These are phyloP conservation scores for Carcinoscorpius rotundicauda DNA, from an alignment of 1,140 invertebrate genomes.

Conservation along the genomic window DNA sequence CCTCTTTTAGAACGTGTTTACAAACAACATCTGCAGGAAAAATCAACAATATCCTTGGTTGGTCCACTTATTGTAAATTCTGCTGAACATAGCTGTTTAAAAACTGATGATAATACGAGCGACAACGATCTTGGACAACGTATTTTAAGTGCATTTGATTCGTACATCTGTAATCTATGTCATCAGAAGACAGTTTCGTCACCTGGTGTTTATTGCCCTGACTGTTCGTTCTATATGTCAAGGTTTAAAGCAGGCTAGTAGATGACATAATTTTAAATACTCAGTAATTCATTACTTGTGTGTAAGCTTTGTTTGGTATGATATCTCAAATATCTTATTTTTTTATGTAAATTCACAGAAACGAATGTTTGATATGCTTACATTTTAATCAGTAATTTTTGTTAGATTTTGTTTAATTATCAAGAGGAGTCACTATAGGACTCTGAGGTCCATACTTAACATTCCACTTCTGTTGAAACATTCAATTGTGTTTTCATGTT, in stretches of 20 bases:
- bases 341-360: too few relatives aligned
- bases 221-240: slow-evolving; percentile 85
- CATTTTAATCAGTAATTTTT: too few relatives aligned
- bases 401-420: too few relatives aligned
- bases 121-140: slow-evolving; percentile 26
- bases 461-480: too few relatives aligned
- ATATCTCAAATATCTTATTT: too few relatives aligned
- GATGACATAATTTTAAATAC: too few relatives aligned
- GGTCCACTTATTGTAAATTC: slow-evolving; percentile 2
- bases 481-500: too few relatives aligned
- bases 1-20: slow-evolving; percentile 70
- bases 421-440: too few relatives aligned
- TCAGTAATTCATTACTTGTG: too few relatives aligned
- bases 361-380: too few relatives aligned
- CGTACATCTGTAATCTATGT: slow-evolving; percentile 59
- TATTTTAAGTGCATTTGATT: neutral
- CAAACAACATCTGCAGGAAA: slow-evolving; percentile 49
- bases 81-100: slow-evolving; percentile 2
- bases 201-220: slow-evolving; percentile 64
- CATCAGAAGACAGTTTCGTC: slow-evolving; percentile 61
- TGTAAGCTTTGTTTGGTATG: too few relatives aligned
- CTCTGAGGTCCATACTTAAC: too few relatives aligned
- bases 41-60: slow-evolving; percentile 26
- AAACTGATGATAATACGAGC: slow-evolving; percentile 10
- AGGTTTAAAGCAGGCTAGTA: slow-evolving; percentile 17